These are phyloP conservation scores for Quadroppia sp. DNA, from an alignment of 2,888 invertebrate species.

Conservation along the genomic window DNA sequence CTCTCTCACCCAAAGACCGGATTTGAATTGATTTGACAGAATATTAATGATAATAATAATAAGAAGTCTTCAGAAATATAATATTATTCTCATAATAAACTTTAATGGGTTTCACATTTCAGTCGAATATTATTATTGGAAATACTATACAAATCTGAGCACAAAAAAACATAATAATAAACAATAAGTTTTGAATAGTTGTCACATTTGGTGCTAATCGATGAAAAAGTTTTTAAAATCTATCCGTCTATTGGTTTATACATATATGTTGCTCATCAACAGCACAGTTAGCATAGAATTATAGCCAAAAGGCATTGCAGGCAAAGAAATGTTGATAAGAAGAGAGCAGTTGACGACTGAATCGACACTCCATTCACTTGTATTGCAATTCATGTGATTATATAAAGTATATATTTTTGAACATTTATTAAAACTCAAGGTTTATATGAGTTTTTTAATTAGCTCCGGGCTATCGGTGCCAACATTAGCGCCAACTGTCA, in stretches of 20 bases:
- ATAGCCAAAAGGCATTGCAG: constrained; percentile 20
- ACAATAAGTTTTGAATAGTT: constrained; percentile 24
- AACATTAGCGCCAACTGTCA: constrained; percentile 9
- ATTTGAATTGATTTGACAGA: not conserved
- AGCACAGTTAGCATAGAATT: not conserved
- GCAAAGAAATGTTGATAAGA: constrained; percentile 18
- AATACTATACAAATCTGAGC: not conserved
- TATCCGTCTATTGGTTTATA: constrained; percentile 8
- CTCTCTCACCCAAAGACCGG: not conserved
- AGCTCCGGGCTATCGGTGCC: constrained; percentile 8
- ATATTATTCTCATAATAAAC: too few species aligned
- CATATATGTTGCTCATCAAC: constrained; percentile 25
- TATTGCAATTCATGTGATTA: constrained; percentile 24
- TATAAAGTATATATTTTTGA: too few species aligned
- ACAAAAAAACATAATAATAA: not conserved
- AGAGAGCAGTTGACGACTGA: constrained; percentile 4
- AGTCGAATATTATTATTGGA: constrained; percentile 16
- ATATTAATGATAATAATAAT: constrained; percentile 4
- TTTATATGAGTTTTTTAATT: constrained; percentile 12
- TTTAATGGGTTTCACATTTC: not conserved
- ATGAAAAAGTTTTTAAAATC: constrained; percentile 11
- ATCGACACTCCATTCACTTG: constrained; percentile 1
- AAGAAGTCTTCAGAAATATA: not conserved
- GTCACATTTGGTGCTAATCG: constrained; percentile 20
- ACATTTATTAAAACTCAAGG: constrained; percentile 18